Evolutionary conservation across 2,888 invertebrate genomes (phyloP), one percentile per base, ranked within the genome.

Genomic region (Cerastoderma edule): DNA sequence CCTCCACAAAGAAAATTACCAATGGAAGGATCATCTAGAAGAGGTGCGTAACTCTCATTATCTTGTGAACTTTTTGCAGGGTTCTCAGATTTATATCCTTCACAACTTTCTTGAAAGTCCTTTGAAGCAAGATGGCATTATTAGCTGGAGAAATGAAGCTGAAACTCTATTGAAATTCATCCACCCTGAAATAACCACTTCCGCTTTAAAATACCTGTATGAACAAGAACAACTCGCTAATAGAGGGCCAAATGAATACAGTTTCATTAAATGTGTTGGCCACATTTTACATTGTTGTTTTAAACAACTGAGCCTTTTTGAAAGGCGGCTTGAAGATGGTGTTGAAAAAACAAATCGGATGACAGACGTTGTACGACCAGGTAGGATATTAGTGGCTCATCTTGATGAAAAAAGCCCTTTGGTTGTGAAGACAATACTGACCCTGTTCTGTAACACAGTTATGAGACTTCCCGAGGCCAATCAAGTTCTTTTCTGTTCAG

Each of bases 401-500:
- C 46, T 85, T 27, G 83, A 85, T 22, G 77, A 80, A 71, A 56
- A 67, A 3, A 85, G 85, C 33, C 63, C 69, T 13, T 56, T 78
- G 33, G 83, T 84, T 56, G 70, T 85, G 1, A 70, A 73, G 56
- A 85, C 84, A 28, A 28, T 85, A 13, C 35, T 87, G 32, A 75
- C 83, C 19, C 39, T 87, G 3, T 85, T 82, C 54, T 28, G 46
- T 8, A 83, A 82, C 32, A 84, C 85, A 35, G 78, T 81, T 8
- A 39, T 77, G n/a, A 35, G 39, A 27, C 56, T 86, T 28, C 87
- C 87, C 8, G 75, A 82, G 35, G 72, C 87, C 10, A 74, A 75
- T 32, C 83, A 88, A 33, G 53, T 88, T 10, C 65, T 87, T 10
- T 78, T 88, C 19, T 87, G 87, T 48, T 64, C 72, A 13, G 54